Conservation (phyloP, 2,113 vertebrate species). For the Nothocercus julius region DNA sequence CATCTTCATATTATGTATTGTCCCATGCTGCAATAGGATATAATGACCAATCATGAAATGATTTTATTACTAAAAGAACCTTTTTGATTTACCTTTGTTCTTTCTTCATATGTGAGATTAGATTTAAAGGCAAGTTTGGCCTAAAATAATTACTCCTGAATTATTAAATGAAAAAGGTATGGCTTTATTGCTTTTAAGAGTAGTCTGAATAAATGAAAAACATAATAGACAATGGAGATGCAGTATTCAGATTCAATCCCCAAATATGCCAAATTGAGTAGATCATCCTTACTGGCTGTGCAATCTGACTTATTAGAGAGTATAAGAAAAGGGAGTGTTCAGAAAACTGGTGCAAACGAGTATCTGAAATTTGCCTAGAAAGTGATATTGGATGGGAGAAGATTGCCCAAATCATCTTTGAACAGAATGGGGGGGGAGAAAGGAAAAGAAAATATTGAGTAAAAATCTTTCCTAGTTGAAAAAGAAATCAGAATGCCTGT, state of each 20-base stretch:
- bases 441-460: constrained; percentile 41
- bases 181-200: neutral
- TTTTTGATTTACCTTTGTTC: constrained; percentile 44
- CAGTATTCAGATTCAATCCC: neutral
- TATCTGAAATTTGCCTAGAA: constrained; percentile 44
- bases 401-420: constrained; percentile 41
- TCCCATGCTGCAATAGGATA: neutral
- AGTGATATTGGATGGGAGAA: constrained; percentile 58
- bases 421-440: neutral
- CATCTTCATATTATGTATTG: constrained; percentile 32
- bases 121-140: constrained; percentile 46
- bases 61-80: constrained; percentile 59
- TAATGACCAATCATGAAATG: constrained; percentile 56
- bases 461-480: constrained; percentile 61
- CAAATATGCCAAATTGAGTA: neutral
- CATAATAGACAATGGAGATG: neutral
- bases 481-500: constrained; percentile 56
- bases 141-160: constrained; percentile 61
- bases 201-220: neutral
- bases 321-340: neutral
- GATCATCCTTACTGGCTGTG: neutral
- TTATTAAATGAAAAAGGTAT: neutral
- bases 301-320: constrained; percentile 27
- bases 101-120: constrained; percentile 3
- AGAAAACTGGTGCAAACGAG: constrained; percentile 41